phyloP scores from a whole-genome alignment of 2,888 invertebrate genomes.

The Orthosia incerta region DNA sequence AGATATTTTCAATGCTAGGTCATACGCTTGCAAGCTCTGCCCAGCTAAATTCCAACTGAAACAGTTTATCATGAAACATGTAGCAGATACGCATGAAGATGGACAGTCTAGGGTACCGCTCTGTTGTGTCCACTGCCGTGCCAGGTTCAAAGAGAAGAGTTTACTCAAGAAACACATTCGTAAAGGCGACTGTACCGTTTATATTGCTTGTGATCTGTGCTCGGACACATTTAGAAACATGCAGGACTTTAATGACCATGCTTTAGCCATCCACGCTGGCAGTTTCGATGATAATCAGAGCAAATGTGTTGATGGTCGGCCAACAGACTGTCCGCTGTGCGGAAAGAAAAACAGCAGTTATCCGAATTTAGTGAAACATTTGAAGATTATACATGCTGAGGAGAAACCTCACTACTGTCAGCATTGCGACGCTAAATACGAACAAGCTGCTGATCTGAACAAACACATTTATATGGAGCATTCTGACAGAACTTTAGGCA shows the following conservation, averaged over 20 bases:
- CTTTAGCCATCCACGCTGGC: conserved; percentile 85
- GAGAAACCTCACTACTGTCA: conserved; percentile 91
- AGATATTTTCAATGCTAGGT: conserved; percentile 89
- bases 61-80: conserved; percentile 89
- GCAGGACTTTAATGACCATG: conserved; percentile 89
- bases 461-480: conserved; percentile 91
- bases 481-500: conserved; percentile 85
- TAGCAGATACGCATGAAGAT: conserved; percentile 88
- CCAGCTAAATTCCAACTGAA: conserved; percentile 89
- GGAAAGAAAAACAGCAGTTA: conserved; percentile 90
- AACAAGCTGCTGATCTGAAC: conserved; percentile 90
- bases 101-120: conserved; percentile 85
- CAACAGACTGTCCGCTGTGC: conserved; percentile 90
- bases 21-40: conserved; percentile 88
- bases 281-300: conserved; percentile 84
- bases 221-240: conserved; percentile 84
- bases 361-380: conserved; percentile 91
- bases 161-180: conserved; percentile 88
- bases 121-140: conserved; percentile 86
- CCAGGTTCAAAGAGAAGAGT: conserved; percentile 85
- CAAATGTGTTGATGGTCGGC: conserved; percentile 87
- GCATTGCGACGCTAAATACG: conserved; percentile 91
- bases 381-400: conserved; percentile 87
- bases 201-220: conserved; percentile 90
- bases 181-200: conserved; percentile 91